phyloP scores from a whole-genome alignment of 2,113 vertebrate genomes.

The Empidonax alnorum region DNA sequence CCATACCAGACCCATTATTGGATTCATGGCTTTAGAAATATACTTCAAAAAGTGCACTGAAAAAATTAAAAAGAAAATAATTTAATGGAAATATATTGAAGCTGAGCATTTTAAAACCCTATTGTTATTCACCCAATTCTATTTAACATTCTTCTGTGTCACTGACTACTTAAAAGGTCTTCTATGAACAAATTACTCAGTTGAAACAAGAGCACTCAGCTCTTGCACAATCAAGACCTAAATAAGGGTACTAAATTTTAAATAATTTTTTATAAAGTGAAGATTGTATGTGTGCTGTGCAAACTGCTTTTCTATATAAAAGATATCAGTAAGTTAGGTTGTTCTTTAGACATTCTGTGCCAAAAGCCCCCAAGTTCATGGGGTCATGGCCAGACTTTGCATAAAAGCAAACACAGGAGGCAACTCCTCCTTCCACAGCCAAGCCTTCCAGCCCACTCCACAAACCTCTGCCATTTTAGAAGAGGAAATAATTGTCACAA shows the following conservation, averaged over 20 bases:
- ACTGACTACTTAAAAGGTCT: constrained; percentile 49
- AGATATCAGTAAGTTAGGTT: background rate
- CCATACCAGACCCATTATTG: background rate
- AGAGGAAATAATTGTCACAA: background rate
- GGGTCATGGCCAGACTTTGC: background rate
- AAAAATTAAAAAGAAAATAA: constrained; percentile 41
- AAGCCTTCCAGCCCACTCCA: background rate
- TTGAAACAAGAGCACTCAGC: constrained; percentile 24
- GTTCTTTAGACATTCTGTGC: background rate
- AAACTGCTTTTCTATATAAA: background rate
- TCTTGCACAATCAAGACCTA: constrained; percentile 20
- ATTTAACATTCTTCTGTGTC: constrained; percentile 40
- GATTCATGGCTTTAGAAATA: background rate
- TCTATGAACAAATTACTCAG: constrained; percentile 33
- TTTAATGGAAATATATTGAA: constrained; percentile 29
- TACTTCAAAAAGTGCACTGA: background rate
- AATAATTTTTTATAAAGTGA: background rate
- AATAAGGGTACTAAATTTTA: background rate
- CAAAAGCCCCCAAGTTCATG: background rate
- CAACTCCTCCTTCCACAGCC: background rate
- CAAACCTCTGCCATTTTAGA: background rate
- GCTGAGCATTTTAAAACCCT: constrained; percentile 10
- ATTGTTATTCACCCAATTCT: constrained; percentile 49
- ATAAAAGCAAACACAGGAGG: background rate
- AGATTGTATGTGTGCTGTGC: background rate